phyloP scores from a whole-genome alignment of 2,113 vertebrate genomes.

The Calyptommatus sinebrachiatus region DNA sequence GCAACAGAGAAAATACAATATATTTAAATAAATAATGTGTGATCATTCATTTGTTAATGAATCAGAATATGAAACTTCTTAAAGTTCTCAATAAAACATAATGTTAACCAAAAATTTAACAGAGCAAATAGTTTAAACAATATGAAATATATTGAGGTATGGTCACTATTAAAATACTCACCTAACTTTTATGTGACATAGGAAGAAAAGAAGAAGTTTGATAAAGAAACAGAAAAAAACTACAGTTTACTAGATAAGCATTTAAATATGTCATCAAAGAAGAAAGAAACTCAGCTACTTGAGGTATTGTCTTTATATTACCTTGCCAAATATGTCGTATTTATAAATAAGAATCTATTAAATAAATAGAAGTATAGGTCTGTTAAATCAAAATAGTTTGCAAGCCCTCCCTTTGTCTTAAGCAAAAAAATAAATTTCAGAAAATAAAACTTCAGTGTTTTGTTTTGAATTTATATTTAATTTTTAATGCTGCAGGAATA shows the following conservation, averaged over 20 bases:
- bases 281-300: conserved; percentile 93
- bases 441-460: no score
- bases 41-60: no score
- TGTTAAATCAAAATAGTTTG: not conserved
- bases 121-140: not conserved
- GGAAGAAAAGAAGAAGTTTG: conserved; percentile 95
- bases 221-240: conserved; percentile 98
- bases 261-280: conserved; percentile 92
- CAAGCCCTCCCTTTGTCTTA: not conserved
- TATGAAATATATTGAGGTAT: not conserved
- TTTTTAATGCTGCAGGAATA: no score
- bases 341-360: not conserved
- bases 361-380: not conserved
- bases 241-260: conserved; percentile 95
- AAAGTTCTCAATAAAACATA: not conserved
- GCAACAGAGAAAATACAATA: not conserved
- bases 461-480: no score
- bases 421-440: not conserved
- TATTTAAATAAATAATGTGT: no score
- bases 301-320: conserved; percentile 78
- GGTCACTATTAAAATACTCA: conserved; percentile 13
- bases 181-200: conserved; percentile 48
- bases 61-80: no score
- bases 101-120: not conserved
- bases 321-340: conserved; percentile 8